phyloP scores from a whole-genome alignment of 2,888 invertebrate species.

The Clistopyga incitator region DNA sequence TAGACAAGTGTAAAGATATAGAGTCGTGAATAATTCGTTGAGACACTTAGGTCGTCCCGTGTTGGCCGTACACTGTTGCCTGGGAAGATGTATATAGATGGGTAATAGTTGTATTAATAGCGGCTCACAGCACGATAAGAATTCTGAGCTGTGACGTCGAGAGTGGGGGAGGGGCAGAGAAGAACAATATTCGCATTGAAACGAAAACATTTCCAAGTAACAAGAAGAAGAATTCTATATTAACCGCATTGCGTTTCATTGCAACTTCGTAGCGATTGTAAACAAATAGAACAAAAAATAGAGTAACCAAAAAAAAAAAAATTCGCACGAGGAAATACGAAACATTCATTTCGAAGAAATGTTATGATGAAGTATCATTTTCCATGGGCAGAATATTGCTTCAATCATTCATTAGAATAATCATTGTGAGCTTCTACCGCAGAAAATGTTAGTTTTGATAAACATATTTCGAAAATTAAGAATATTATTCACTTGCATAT shows the following conservation, averaged over 20 bases:
- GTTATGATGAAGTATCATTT: too few relatives aligned
- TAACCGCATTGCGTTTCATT: too few relatives aligned
- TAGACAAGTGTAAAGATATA: not conserved
- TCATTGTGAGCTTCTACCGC: too few relatives aligned
- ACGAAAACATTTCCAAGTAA: constrained; percentile 28
- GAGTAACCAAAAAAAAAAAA: not conserved
- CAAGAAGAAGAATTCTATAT: not conserved
- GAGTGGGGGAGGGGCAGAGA: not conserved
- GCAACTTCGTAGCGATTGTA: too few relatives aligned
- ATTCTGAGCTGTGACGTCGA: constrained; percentile 6
- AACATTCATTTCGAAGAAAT: too few relatives aligned
- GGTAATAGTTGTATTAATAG: constrained; percentile 53
- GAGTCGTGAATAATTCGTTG: constrained; percentile 12
- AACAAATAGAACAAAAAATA: not conserved
- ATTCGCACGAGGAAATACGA: not conserved
- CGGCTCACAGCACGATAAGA: constrained; percentile 37
- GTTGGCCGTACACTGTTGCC: not conserved
- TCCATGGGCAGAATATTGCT: too few relatives aligned
- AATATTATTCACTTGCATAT: too few relatives aligned
- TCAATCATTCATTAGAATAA: too few relatives aligned
- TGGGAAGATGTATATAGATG: not conserved
- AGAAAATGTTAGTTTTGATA: too few relatives aligned
- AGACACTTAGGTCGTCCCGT: not conserved
- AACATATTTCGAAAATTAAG: too few relatives aligned
- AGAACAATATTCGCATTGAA: constrained; percentile 22